Evolutionary conservation across 2,113 vertebrate genomes (phyloP).

Genomic region (Sorex fumeus): DNA sequence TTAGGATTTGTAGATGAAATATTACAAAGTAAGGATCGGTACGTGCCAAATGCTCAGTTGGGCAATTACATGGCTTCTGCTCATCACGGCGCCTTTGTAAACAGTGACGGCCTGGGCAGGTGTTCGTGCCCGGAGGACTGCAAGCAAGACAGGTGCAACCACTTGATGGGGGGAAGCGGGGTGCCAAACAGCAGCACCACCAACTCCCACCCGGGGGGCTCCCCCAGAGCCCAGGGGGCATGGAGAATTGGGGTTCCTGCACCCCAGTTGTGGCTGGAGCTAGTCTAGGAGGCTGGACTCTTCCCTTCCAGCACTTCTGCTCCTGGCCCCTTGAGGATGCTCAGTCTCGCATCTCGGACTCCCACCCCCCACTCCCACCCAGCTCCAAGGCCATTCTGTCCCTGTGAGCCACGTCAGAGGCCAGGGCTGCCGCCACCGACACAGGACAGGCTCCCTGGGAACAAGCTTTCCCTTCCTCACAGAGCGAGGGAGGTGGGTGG

Average conservation of each 20-base stretch:
- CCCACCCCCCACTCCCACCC: not conserved
- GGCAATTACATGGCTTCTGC: not conserved
- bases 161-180: not conserved
- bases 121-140: not conserved
- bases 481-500: not conserved
- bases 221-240: too few relatives aligned
- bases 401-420: not conserved
- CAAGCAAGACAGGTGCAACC: not conserved
- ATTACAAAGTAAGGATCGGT: constrained; percentile 32
- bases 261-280: not conserved
- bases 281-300: not conserved
- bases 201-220: too few relatives aligned
- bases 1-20: constrained; percentile 33
- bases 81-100: not conserved
- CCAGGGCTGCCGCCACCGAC: not conserved
- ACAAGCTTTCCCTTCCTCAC: not conserved
- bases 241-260: not conserved
- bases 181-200: not conserved
- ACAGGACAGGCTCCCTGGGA: not conserved
- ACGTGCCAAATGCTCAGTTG: not conserved
- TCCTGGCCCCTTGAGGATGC: not conserved
- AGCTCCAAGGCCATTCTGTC: constrained; percentile 6
- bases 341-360: constrained; percentile 27
- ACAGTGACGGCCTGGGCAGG: not conserved
- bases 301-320: not conserved